phyloP scores from a whole-genome alignment of 2,113 vertebrate species.

The Oncorhynchus masou region DNA sequence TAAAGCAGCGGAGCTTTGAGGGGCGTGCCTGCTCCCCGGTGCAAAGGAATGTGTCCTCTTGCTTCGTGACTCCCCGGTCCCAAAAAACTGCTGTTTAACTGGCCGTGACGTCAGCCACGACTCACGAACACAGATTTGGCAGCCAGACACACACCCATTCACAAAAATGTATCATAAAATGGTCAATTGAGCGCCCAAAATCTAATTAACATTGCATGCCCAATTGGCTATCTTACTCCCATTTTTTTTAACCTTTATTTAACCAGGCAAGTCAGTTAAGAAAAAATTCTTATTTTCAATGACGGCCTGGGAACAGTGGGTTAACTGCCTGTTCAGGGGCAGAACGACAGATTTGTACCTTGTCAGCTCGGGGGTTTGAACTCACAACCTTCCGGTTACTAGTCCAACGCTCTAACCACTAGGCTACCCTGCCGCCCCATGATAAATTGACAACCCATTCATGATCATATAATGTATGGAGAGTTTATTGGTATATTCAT shows the following conservation, averaged over 20 bases:
- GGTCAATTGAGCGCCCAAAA: conserved; percentile 1
- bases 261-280: no score
- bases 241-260: no score
- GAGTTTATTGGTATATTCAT: no score
- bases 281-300: no score
- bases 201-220: background rate
- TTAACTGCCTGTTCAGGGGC: no score
- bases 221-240: background rate
- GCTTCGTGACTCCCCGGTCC: conserved; percentile 71
- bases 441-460: background rate
- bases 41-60: conserved; percentile 23
- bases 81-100: conserved; percentile 26
- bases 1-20: conserved; percentile 59
- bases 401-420: no score
- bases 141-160: conserved; percentile 58
- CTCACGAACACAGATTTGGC: conserved; percentile 42
- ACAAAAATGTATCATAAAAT: conserved; percentile 42
- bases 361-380: no score
- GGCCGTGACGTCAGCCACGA: conserved; percentile 62
- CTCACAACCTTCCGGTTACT: no score
- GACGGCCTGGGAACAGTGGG: no score
- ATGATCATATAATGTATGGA: background rate
- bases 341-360: no score
- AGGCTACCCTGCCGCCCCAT: no score
- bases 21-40: conserved; percentile 37